Conservation (phyloP, 2,113 vertebrate species). For the Lagopus leucura region DNA sequence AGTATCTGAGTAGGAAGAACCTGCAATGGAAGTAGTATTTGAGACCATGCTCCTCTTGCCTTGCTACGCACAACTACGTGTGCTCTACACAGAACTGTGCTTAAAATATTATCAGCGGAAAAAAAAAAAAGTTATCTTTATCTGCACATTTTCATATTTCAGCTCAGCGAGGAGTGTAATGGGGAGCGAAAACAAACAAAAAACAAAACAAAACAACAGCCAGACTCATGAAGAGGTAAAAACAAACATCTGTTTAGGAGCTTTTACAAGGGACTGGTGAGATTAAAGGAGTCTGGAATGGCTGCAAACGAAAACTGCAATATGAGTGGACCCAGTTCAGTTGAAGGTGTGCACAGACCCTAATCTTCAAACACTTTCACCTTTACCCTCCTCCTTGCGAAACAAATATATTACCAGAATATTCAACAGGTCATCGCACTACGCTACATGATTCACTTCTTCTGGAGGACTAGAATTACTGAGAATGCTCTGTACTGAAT, state of each 20-base stretch:
- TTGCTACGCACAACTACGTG: background rate
- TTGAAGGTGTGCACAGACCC: background rate
- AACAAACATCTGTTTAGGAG: background rate
- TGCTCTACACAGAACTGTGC: background rate
- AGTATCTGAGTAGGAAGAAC: background rate
- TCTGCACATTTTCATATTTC: background rate
- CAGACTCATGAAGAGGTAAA: background rate
- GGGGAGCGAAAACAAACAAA: background rate
- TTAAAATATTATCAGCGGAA: background rate
- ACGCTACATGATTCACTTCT: background rate
- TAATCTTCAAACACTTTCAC: background rate
- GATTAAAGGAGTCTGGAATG: background rate
- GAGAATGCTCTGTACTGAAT: background rate
- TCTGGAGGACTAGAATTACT: background rate
- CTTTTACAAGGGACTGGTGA: background rate
- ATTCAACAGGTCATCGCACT: background rate
- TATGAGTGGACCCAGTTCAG: background rate
- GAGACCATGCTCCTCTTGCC: background rate
- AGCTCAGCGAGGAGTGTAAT: background rate
- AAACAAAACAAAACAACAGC: too few species aligned
- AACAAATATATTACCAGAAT: background rate
- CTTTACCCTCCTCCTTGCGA: background rate
- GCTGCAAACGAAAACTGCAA: background rate
- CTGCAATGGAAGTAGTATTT: background rate
- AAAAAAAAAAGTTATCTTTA: background rate